Conservation (phyloP, 2,797 vertebrate genomes). For the Mus spretus region DNA sequence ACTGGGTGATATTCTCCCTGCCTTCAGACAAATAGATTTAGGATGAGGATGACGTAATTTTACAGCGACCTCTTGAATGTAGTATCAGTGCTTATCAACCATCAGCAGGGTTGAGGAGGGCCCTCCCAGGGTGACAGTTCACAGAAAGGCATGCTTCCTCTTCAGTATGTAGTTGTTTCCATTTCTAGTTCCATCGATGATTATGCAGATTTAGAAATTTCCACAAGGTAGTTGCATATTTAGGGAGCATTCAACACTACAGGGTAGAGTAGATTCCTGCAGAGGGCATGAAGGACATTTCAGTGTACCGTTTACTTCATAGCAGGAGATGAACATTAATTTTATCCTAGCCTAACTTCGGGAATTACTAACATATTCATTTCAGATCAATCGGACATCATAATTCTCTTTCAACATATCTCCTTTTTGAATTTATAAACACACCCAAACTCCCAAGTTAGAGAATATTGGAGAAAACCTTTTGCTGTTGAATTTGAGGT, state of each 20-base stretch:
- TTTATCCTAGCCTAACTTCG: not conserved
- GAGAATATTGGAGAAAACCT: not conserved
- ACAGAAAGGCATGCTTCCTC: not conserved
- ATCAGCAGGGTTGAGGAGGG: not conserved
- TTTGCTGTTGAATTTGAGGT: not conserved
- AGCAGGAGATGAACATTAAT: not conserved
- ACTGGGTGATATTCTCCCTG: not conserved
- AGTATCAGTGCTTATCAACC: not conserved
- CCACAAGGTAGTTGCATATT: not conserved
- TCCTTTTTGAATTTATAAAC: not conserved
- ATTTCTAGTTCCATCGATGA: not conserved
- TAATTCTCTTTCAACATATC: slow-evolving; percentile 2
- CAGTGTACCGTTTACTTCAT: not conserved
- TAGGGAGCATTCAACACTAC: not conserved
- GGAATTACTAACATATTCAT: not conserved
- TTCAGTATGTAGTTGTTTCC: not conserved
- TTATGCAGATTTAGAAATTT: not conserved
- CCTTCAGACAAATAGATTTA: slow-evolving; percentile 16
- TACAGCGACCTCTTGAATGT: not conserved
- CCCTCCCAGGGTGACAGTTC: not conserved
- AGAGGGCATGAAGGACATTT: not conserved
- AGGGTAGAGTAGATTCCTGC: not conserved
- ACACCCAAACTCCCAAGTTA: not conserved
- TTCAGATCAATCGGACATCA: not conserved
- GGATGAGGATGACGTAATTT: slow-evolving; percentile 13